A percentile compares a stretch with the other conserved stretches of the same genome.
Evolutionary conservation across 2,113 vertebrate species (phyloP).

Genomic region (Eublepharis macularius): DNA sequence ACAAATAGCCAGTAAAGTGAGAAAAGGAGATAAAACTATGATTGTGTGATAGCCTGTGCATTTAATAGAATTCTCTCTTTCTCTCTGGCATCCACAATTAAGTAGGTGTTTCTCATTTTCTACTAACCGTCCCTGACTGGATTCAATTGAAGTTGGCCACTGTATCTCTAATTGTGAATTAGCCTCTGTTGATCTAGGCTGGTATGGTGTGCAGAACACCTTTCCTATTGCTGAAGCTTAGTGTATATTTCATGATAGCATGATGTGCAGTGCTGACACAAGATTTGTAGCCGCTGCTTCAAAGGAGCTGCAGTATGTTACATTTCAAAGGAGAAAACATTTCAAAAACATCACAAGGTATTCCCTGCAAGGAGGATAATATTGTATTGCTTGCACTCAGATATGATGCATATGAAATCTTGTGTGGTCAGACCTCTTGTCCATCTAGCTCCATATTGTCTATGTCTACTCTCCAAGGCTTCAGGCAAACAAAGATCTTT

Average conservation of each 20-base stretch:
- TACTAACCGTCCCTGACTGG: neutral
- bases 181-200: neutral
- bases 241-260: neutral
- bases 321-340: neutral
- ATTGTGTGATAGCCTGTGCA: constrained; percentile 20
- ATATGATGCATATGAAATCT: no score
- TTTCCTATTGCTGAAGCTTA: neutral
- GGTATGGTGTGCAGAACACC: neutral
- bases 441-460: neutral
- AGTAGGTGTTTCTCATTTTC: neutral
- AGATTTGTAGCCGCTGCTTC: neutral
- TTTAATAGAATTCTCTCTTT: constrained; percentile 1
- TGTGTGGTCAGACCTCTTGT: no score
- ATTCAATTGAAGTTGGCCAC: neutral
- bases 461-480: neutral
- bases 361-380: no score
- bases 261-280: neutral
- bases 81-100: constrained; percentile 13
- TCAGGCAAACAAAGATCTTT: neutral
- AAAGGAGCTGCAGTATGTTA: neutral
- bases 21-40: constrained; percentile 34
- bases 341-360: neutral
- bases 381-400: no score
- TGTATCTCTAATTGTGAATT: neutral
- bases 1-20: constrained; percentile 50